Evolutionary conservation across 2,113 vertebrate genomes (phyloP), one percentile per base, ranked within the genome.

Genomic region (Patagioenas fasciata): DNA sequence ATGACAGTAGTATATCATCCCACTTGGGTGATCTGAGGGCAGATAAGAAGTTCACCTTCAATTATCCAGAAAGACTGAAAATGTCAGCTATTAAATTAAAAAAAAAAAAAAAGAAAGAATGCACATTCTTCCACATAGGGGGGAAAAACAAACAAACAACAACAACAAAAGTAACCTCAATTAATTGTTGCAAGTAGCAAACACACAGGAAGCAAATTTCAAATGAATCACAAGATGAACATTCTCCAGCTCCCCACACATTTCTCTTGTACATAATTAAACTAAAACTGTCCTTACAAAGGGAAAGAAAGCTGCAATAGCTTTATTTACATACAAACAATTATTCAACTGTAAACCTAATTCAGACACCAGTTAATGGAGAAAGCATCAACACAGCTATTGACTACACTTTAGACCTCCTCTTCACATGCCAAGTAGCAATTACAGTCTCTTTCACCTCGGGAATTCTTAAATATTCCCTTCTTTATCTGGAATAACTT

Each of bases 311-410:
- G 69, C 58, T 62, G 77, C 73, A 83, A 32, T 67, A 23, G 61
- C 73, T 96, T 93, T 94, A 93, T 94, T 94, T 88, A 95, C 65
- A 79, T 32, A 86, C 28, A 96, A 93, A 90, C 87, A 88, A 93
- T 88, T 94, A 78, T 83, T 83, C 71, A 92, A 8, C 66, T 64
- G 38, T 74, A 95, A 95, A 91, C 66, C 85, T 67, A 88, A 94
- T 88, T 91, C 94, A 80, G 75, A 92, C 62, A 47, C 50, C n/a
- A 86, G 80, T 60, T 93, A 80, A 60, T 71, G 83, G 57, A 87
- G 90, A 89, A 86, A 89, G 79, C 78, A 83, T 42, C 62, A 79
- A 58, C 70, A 82, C 62, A 74, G 87, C 61, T 51, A 84, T 66
- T 4, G 17, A 66, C 73, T 80, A 57, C 53, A 54, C 47, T 80